phyloP scores from a whole-genome alignment of 2,888 invertebrate genomes.

The Blera fallax region DNA sequence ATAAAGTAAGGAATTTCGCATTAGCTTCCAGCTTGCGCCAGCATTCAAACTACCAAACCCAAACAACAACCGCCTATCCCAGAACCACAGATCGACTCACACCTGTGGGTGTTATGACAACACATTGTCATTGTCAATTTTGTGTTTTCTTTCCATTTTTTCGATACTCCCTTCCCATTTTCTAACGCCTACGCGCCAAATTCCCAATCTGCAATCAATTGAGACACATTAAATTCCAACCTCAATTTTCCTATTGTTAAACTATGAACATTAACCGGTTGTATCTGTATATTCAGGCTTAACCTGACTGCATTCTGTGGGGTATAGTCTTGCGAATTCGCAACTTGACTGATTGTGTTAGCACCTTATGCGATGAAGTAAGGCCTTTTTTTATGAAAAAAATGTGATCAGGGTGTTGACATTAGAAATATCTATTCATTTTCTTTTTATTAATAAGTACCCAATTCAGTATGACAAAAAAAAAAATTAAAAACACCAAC shows the following conservation, averaged over 20 bases:
- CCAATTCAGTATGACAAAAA: background rate
- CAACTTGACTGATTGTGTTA: constrained; percentile 58
- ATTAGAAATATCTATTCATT: constrained; percentile 31
- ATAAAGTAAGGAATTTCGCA: constrained; percentile 7
- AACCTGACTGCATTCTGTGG: constrained; percentile 33
- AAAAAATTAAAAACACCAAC: background rate
- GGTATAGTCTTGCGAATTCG: constrained; percentile 27
- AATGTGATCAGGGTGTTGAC: constrained; percentile 53
- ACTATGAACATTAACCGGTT: constrained; percentile 32
- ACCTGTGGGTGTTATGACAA: constrained; percentile 65
- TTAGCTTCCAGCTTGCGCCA: constrained; percentile 2
- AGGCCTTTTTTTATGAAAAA: background rate
- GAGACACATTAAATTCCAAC: constrained; percentile 65
- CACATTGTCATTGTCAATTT: constrained; percentile 66
- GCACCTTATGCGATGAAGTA: constrained; percentile 37
- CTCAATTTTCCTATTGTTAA: constrained; percentile 57
- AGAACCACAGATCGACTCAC: constrained; percentile 33
- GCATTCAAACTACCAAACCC: constrained; percentile 26
- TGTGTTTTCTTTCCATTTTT: constrained; percentile 5
- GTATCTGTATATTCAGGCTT: background rate
- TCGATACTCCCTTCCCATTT: background rate
- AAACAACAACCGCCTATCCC: constrained; percentile 42
- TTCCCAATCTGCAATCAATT: constrained; percentile 62
- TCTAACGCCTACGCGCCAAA: constrained; percentile 52
- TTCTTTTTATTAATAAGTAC: constrained; percentile 5